Conservation (phyloP, 2,888 invertebrate species). For the Mesorhabditis spiculigera region DNA sequence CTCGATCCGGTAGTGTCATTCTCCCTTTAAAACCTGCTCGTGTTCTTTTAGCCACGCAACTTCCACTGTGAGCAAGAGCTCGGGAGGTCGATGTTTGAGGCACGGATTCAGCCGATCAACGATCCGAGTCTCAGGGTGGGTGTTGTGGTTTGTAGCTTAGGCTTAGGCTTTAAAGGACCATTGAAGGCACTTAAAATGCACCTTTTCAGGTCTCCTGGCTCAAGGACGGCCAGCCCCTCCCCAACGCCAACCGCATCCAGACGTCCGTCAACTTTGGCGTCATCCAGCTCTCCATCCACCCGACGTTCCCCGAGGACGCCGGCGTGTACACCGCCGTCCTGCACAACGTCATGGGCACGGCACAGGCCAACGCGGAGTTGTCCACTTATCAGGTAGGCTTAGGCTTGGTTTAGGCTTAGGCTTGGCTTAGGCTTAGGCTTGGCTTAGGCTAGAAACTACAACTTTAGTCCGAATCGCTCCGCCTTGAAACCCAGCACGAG, state of each 20-base stretch:
- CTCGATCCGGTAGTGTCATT: constrained; percentile 17
- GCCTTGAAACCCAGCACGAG: constrained; percentile 80
- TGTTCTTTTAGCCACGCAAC: neutral
- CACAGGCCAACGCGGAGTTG: constrained; percentile 17
- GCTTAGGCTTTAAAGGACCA: neutral
- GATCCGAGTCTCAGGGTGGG: constrained; percentile 80
- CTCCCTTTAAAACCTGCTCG: neutral
- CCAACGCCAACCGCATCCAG: constrained; percentile 60
- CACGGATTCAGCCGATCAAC: constrained; percentile 85
- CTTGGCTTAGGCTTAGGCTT: neutral
- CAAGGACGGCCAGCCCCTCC: constrained; percentile 61
- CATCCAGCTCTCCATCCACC: constrained; percentile 53
- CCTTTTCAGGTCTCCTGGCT: constrained; percentile 48
- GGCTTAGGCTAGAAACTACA: neutral
- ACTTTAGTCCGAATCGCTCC: constrained; percentile 44
- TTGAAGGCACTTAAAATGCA: constrained; percentile 12
- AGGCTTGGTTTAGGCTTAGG: neutral
- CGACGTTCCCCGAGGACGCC: constrained; percentile 77
- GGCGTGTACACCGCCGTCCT: constrained; percentile 82
- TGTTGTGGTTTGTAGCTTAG: too few relatives aligned
- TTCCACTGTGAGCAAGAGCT: constrained; percentile 61
- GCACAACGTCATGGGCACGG: constrained; percentile 57
- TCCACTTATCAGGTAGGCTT: constrained; percentile 7
- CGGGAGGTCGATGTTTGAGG: constrained; percentile 88
- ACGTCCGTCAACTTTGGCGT: constrained; percentile 56